Base-by-base conservation (phyloP, 2,888 invertebrate genomes). In the Ametastegia equiseti region DNA sequence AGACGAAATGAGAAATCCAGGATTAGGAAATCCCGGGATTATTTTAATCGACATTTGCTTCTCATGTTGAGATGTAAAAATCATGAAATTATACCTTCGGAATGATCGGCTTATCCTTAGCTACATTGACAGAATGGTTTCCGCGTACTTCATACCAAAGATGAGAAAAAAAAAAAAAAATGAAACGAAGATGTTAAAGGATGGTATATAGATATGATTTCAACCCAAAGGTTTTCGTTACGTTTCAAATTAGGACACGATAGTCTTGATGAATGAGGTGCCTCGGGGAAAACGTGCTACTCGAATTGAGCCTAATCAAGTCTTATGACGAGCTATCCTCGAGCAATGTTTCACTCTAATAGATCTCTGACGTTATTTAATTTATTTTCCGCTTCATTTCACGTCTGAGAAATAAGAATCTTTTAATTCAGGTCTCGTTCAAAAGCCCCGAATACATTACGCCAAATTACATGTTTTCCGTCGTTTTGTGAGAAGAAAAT, bases 221-320 rank as follows among this genome's bases (percentile, higher is more conserved):
- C 5, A 11, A 67, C 39, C 11, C 65, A 39, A 19, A 39, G 39
- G 36, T 36, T 67, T 39, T 1, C 27, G 36, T 67, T 19, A 19
- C 39, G 19, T 67, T 67, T 39, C 39, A 67, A 67, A 36, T 67
- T 67, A 67, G 19, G 39, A 36, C 36, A 39, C 15, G 19, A 67
- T 39, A 67, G 65, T 19, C 19, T 67, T 39, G 65, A 67, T 67
- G 65, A 67, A 36, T 67, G 65, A 39, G 65, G 36, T 39, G 39
- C 7, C 65, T 67, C 39, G 65, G n/a, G 39, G 39, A 19, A 67
- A 67, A 67, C 39, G n/a, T 39, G 39, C 65, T 19, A 7, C 36
- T 67, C 39, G 23, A 67, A 67, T 19, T 19, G 39, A 67, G 65
- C 36, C 65, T 23, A 67, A 67, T 67, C 39, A 11, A 67, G 65